Conservation (phyloP, 2,888 invertebrate genomes). For the Orthonychiurus folsomi region DNA sequence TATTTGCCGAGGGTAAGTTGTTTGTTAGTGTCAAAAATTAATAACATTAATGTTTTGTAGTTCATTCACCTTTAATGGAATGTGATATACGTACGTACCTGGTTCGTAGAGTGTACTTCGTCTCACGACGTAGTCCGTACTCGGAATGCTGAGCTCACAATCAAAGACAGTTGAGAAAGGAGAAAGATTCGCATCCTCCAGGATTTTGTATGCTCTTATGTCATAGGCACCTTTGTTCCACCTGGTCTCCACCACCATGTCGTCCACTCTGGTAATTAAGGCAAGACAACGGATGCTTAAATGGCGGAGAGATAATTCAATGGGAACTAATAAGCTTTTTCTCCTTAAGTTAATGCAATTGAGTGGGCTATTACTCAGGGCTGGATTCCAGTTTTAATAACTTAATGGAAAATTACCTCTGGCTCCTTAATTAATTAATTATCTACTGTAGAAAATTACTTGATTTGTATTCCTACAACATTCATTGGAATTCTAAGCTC, state of each 20-base stretch:
- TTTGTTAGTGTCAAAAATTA: background rate
- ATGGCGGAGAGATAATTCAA: too few species aligned
- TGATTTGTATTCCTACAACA: too few species aligned
- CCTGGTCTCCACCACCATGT: conserved; percentile 25
- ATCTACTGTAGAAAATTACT: too few species aligned
- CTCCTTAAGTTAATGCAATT: too few species aligned
- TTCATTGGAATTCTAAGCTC: too few species aligned
- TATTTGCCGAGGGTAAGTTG: too few species aligned
- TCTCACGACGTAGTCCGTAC: conserved; percentile 41
- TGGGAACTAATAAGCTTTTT: too few species aligned
- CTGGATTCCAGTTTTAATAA: too few species aligned
- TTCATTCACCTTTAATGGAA: background rate
- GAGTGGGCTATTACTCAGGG: too few species aligned
- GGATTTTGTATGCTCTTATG: conserved; percentile 34
- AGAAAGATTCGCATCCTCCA: conserved; percentile 35
- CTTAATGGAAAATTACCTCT: too few species aligned
- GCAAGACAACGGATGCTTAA: too few species aligned
- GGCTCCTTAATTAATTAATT: too few species aligned
- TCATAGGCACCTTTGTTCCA: conserved; percentile 32
- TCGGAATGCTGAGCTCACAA: conserved; percentile 42
- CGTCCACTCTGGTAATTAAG: conserved; percentile 33
- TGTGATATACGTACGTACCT: conserved; percentile 41
- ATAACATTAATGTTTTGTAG: background rate
- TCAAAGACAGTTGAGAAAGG: conserved; percentile 40
- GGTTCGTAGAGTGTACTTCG: conserved; percentile 43